phyloP scores from a whole-genome alignment of 2,888 invertebrate genomes.

The Cheilosia variabilis region DNA sequence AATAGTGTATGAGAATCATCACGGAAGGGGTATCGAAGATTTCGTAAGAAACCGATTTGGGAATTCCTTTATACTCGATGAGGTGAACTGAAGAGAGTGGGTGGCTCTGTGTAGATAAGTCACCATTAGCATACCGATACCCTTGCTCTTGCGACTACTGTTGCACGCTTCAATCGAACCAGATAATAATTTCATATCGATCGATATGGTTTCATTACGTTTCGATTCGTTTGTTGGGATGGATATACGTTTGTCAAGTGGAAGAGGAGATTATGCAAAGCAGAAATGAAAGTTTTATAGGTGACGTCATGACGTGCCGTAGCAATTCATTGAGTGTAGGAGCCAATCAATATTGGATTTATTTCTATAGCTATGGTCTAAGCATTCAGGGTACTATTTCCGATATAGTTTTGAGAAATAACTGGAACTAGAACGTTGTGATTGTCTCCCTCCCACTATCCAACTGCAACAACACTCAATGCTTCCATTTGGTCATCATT shows the following conservation, averaged over 20 bases:
- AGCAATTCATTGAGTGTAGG: not conserved
- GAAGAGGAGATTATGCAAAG: conserved; percentile 1
- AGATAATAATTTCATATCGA: conserved; percentile 62
- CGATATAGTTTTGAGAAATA: too few species aligned
- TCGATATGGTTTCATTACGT: conserved; percentile 50
- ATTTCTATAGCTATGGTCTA: too few species aligned
- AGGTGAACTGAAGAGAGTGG: conserved; percentile 8
- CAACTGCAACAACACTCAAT: not conserved
- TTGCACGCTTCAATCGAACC: conserved; percentile 57
- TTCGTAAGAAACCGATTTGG: conserved; percentile 31
- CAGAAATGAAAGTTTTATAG: not conserved
- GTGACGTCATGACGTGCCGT: not conserved
- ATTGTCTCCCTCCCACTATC: too few species aligned
- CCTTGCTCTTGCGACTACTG: conserved; percentile 10
- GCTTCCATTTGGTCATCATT: conserved; percentile 39
- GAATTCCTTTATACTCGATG: conserved; percentile 16
- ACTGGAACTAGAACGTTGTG: too few species aligned
- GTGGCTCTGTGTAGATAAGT: conserved; percentile 44
- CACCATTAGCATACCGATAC: conserved; percentile 30
- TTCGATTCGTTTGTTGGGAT: conserved; percentile 5
- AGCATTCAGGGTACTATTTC: too few species aligned
- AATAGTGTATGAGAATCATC: conserved; percentile 59
- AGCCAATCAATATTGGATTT: not conserved
- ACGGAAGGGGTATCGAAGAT: conserved; percentile 17
- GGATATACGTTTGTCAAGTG: not conserved